Conservation (phyloP, 2,888 invertebrate genomes). For the Tinea pellionella region DNA sequence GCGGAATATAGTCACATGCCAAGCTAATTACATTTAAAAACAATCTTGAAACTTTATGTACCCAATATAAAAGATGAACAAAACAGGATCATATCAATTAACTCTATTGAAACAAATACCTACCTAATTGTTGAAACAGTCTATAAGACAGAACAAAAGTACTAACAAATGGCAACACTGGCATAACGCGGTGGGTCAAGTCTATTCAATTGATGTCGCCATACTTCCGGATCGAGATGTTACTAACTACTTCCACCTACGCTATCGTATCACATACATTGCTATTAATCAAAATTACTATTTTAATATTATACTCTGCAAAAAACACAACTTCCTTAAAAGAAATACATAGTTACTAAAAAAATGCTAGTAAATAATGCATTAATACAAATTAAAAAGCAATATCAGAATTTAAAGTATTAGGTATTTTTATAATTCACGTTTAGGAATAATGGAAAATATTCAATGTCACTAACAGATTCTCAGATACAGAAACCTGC, state of each 20-base stretch:
- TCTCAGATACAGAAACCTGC: neutral
- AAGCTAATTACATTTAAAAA: too few relatives aligned
- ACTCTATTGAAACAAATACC: too few relatives aligned
- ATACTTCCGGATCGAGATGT: conserved; percentile 4
- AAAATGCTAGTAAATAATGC: too few relatives aligned
- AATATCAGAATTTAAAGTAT: too few relatives aligned
- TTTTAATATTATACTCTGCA: neutral
- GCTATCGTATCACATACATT: neutral
- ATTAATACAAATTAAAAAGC: too few relatives aligned
- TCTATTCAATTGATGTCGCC: conserved; percentile 39
- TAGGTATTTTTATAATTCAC: too few relatives aligned
- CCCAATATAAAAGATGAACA: too few relatives aligned
- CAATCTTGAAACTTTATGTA: too few relatives aligned
- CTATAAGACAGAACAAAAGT: neutral
- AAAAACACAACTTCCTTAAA: neutral
- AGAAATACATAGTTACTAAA: too few relatives aligned
- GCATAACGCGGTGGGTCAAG: conserved; percentile 49
- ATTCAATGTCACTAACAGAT: conserved; percentile 3
- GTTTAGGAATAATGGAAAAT: neutral
- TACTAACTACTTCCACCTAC: conserved; percentile 2
- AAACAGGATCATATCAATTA: too few relatives aligned
- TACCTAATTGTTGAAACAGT: too few relatives aligned
- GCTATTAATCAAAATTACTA: conserved; percentile 2
- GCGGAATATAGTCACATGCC: too few relatives aligned
- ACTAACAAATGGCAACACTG: neutral